phyloP scores from a whole-genome alignment of 2,888 invertebrate genomes.

The Polyploca ridens region DNA sequence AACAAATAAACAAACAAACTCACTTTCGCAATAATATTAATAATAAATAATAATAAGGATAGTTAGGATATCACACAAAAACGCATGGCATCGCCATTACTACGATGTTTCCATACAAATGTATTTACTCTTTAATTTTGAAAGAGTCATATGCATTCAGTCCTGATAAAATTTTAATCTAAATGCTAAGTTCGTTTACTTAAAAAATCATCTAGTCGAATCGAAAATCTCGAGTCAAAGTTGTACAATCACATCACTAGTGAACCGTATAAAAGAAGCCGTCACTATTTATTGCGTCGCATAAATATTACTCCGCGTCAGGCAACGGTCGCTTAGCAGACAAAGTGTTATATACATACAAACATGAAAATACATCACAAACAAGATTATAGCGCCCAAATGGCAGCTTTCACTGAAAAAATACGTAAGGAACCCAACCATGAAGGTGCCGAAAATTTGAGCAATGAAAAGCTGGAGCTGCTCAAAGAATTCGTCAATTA shows the following conservation, averaged over 20 bases:
- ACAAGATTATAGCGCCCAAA: slow-evolving; percentile 28
- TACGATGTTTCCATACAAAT: no score
- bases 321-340: slow-evolving; percentile 26
- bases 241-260: neutral
- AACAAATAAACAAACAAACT: no score
- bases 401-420: slow-evolving; percentile 28
- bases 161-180: no score
- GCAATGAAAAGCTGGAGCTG: slow-evolving; percentile 36
- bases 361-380: slow-evolving; percentile 40
- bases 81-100: no score
- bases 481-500: slow-evolving; percentile 41
- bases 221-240: neutral
- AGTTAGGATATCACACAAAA: no score
- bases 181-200: no score
- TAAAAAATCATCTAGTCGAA: no score
- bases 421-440: slow-evolving; percentile 20
- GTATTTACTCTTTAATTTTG: no score
- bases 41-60: no score
- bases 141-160: no score
- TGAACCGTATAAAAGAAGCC: neutral
- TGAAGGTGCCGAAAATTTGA: slow-evolving; percentile 21
- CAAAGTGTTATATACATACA: slow-evolving; percentile 20
- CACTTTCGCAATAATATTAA: no score
- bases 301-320: slow-evolving; percentile 33
- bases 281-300: slow-evolving; percentile 22